Evolutionary conservation across 1,140 invertebrate genomes (phyloP).

Genomic region (Pygmarrhopalites habei): DNA sequence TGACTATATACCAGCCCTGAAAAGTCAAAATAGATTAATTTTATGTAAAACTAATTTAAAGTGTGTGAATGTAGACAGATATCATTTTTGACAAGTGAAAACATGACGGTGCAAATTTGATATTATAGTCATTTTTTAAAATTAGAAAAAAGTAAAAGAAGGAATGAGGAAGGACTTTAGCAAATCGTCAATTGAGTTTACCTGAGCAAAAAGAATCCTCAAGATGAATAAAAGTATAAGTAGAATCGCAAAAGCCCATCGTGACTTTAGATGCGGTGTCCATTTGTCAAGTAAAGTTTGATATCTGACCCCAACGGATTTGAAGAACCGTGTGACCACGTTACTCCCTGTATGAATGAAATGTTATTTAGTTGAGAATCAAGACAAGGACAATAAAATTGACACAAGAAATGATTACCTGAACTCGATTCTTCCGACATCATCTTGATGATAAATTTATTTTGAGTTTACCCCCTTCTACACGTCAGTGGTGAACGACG

Average conservation of each 20-base stretch:
- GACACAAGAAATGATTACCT: background rate
- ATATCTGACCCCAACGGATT: constrained; percentile 42
- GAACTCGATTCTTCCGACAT: background rate
- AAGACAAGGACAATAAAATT: background rate
- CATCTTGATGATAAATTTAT: background rate
- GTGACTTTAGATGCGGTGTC: constrained; percentile 48
- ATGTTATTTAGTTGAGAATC: background rate
- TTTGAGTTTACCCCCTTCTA: background rate
- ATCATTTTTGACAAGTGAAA: background rate
- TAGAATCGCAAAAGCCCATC: constrained; percentile 49
- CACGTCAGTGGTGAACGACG: background rate
- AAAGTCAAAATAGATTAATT: constrained; percentile 44
- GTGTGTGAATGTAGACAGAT: background rate
- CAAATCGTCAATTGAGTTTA: constrained; percentile 34
- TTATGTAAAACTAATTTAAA: background rate
- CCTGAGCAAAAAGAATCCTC: constrained; percentile 46
- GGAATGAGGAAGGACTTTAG: background rate
- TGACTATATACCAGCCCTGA: constrained; percentile 98
- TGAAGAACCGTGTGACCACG: constrained; percentile 27
- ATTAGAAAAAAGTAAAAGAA: background rate
- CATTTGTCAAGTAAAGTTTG: constrained; percentile 52
- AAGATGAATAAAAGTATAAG: constrained; percentile 46
- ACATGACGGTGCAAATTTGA: background rate
- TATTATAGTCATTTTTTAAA: background rate
- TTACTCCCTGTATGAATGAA: constrained; percentile 16